phyloP scores from a whole-genome alignment of 2,113 vertebrate species.

The Labeo rohita region DNA sequence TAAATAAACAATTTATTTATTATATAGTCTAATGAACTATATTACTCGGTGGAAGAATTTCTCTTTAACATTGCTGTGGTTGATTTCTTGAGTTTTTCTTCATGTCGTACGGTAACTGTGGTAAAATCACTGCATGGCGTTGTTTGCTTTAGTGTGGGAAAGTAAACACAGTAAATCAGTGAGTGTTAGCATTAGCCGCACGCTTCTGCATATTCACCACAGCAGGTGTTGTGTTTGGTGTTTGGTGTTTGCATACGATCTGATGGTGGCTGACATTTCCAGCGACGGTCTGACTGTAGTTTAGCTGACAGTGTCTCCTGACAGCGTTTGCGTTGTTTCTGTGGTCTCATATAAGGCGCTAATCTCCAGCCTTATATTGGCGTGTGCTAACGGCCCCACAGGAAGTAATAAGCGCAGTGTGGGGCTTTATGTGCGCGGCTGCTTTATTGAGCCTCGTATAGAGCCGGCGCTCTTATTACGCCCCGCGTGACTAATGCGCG shows the following conservation, averaged over 20 bases:
- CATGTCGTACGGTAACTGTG: background rate
- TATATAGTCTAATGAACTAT: no score
- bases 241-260: background rate
- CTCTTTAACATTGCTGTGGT: no score
- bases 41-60: no score
- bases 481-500: conserved; percentile 64
- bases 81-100: background rate
- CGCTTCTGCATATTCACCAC: no score
- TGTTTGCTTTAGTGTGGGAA: background rate
- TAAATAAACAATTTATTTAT: no score
- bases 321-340: background rate
- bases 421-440: background rate
- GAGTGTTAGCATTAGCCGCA: no score
- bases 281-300: background rate
- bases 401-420: conserved; percentile 46
- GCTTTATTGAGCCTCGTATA: conserved; percentile 34
- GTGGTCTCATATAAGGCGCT: background rate
- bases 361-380: conserved; percentile 23
- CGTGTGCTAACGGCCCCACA: conserved; percentile 37
- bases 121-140: background rate
- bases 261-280: background rate
- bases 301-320: background rate
- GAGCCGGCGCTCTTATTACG: conserved; percentile 52
- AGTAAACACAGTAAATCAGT: background rate
- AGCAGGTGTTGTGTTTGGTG: no score